Percentiles rank a stretch among this genome's conserved stretches.
Evolutionary conservation across 2,888 invertebrate genomes (phyloP).

Genomic region (Pterobdella sp.): DNA sequence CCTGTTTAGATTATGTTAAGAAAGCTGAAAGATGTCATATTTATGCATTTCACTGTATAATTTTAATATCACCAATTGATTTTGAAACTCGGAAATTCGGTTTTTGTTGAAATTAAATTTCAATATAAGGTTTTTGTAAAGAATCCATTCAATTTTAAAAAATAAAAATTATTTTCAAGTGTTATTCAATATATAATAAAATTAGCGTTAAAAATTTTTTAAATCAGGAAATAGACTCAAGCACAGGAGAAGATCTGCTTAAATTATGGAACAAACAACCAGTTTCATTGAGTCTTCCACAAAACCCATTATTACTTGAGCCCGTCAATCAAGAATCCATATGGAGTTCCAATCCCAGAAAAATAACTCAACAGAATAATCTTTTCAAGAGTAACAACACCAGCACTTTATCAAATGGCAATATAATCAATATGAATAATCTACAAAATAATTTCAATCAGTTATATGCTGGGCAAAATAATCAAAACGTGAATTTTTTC

Average conservation of each 20-base stretch:
- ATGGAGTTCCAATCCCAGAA: conserved; percentile 21
- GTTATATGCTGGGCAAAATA: neutral
- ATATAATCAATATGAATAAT: neutral
- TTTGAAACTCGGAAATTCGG: too few relatives aligned
- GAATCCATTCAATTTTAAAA: too few relatives aligned
- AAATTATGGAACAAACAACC: conserved; percentile 50
- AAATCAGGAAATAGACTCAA: conserved; percentile 54
- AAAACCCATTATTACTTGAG: conserved; percentile 17
- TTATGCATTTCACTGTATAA: too few relatives aligned
- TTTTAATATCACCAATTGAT: too few relatives aligned
- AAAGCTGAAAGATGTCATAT: too few relatives aligned
- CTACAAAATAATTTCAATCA: neutral
- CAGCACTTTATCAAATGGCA: neutral
- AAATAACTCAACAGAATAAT: neutral
- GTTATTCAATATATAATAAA: too few relatives aligned
- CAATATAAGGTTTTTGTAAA: too few relatives aligned
- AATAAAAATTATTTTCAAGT: too few relatives aligned
- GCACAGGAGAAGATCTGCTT: conserved; percentile 51
- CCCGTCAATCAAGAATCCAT: conserved; percentile 20
- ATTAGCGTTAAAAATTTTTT: too few relatives aligned
- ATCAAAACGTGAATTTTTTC: neutral
- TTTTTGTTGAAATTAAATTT: too few relatives aligned
- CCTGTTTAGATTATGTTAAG: too few relatives aligned
- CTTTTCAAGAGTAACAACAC: neutral
- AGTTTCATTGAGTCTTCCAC: neutral